phyloP scores from a whole-genome alignment of 2,113 vertebrate species.

The Ariopsis seemanni region DNA sequence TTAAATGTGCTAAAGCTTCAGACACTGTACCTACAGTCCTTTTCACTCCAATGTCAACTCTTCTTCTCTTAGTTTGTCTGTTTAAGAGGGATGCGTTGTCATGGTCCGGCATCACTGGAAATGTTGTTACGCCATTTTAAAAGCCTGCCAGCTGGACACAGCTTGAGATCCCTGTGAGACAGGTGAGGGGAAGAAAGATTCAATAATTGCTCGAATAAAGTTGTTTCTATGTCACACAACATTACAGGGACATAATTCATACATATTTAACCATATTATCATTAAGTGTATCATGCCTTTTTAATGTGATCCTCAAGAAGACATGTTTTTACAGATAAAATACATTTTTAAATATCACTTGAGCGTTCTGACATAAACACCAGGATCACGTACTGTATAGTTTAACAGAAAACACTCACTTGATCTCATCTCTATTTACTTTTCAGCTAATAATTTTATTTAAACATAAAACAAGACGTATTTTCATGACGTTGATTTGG shows the following conservation, averaged over 20 bases:
- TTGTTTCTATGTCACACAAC: slow-evolving; percentile 89
- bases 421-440: background rate
- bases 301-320: background rate
- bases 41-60: slow-evolving; percentile 99
- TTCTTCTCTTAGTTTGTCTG: slow-evolving; percentile 98
- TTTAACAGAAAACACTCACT: too few relatives aligned
- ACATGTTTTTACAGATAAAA: background rate
- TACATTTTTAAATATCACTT: background rate
- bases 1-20: slow-evolving; percentile 86
- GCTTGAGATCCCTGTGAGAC: slow-evolving; percentile 86
- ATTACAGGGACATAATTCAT: slow-evolving; percentile 54
- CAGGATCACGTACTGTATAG: too few relatives aligned
- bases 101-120: slow-evolving; percentile 99
- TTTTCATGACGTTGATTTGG: background rate
- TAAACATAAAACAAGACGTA: background rate
- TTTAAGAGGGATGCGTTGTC: slow-evolving; percentile 97
- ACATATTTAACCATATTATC: background rate
- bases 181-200: slow-evolving; percentile 75
- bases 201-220: slow-evolving; percentile 83
- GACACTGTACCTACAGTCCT: slow-evolving; percentile 92
- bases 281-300: background rate
- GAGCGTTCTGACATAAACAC: background rate
- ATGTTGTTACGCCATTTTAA: slow-evolving; percentile 92
- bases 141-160: slow-evolving; percentile 89
- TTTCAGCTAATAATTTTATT: background rate